Conservation (phyloP, 2,797 vertebrate species). For the Molossus alvarezi region DNA sequence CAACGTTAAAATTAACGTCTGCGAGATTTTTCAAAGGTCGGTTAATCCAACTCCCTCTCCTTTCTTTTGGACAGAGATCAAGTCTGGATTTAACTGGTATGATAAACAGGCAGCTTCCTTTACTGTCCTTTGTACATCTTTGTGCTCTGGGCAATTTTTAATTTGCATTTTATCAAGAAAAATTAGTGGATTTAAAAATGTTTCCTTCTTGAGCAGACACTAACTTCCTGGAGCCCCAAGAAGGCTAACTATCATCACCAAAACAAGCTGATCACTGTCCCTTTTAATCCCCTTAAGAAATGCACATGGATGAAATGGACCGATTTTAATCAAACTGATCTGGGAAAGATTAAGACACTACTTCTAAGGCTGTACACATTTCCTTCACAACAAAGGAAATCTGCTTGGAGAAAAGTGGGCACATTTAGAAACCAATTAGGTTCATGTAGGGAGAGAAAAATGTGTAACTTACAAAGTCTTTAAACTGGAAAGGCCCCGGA, state of each 20-base stretch:
- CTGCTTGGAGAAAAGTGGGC: constrained; percentile 62
- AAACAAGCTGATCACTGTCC: constrained; percentile 43
- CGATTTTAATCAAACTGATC: constrained; percentile 80
- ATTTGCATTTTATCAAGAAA: constrained; percentile 71
- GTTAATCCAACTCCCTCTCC: neutral
- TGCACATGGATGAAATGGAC: constrained; percentile 73
- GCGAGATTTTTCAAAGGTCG: constrained; percentile 66
- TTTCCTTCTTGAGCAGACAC: constrained; percentile 54
- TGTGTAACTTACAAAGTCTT: constrained; percentile 95
- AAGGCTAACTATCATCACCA: constrained; percentile 38
- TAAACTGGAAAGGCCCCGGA: constrained; percentile 95
- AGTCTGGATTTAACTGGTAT: neutral
- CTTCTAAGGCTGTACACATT: constrained; percentile 62
- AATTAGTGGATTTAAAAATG: constrained; percentile 59
- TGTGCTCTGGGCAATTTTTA: constrained; percentile 45
- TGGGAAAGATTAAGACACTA: constrained; percentile 81
- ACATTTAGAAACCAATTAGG: constrained; percentile 77
- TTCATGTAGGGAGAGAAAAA: constrained; percentile 73
- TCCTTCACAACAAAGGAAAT: constrained; percentile 79
- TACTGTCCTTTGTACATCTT: neutral
- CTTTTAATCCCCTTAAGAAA: constrained; percentile 71
- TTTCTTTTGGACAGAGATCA: constrained; percentile 47
- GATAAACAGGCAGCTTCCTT: neutral
- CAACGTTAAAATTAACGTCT: constrained; percentile 54
- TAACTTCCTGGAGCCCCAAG: constrained; percentile 55